A percentile compares a stretch with the other conserved stretches of the same genome.
These are phyloP conservation scores for Vidua macroura DNA, from an alignment of 2,113 vertebrate species.

Conservation along the genomic window DNA sequence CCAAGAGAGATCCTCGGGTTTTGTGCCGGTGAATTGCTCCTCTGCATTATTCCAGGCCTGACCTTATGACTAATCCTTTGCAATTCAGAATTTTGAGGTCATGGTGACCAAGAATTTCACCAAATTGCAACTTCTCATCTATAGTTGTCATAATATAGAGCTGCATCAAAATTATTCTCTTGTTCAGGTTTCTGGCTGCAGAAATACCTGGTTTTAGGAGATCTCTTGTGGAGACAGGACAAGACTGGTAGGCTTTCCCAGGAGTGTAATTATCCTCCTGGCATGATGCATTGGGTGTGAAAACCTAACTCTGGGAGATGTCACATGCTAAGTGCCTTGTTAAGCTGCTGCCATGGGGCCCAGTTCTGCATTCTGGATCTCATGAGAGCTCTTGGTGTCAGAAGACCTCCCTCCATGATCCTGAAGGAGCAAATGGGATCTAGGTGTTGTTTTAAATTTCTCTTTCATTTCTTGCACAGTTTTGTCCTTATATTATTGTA, in stretches of 20 bases:
- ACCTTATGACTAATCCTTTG: background rate
- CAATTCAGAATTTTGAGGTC: background rate
- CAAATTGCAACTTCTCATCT: background rate
- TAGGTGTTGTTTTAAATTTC: background rate
- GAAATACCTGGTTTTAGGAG: background rate
- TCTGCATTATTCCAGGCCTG: background rate
- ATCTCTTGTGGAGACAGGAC: background rate
- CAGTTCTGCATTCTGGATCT: background rate
- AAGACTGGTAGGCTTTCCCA: background rate
- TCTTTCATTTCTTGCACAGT: background rate
- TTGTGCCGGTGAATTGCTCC: background rate
- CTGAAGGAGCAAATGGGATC: background rate
- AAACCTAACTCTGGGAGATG: constrained; percentile 16
- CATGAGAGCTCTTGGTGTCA: background rate
- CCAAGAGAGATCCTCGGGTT: background rate
- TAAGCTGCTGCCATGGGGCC: constrained; percentile 1
- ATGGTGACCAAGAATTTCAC: background rate
- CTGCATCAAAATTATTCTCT: background rate
- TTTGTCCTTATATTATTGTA: background rate
- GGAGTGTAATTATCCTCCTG: constrained; percentile 8
- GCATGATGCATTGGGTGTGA: background rate
- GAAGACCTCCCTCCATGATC: background rate
- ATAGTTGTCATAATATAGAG: background rate
- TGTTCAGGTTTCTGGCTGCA: background rate
- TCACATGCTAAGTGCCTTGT: constrained; percentile 4